Base-by-base conservation (phyloP, 2,888 invertebrate species). In the Troides helena region DNA sequence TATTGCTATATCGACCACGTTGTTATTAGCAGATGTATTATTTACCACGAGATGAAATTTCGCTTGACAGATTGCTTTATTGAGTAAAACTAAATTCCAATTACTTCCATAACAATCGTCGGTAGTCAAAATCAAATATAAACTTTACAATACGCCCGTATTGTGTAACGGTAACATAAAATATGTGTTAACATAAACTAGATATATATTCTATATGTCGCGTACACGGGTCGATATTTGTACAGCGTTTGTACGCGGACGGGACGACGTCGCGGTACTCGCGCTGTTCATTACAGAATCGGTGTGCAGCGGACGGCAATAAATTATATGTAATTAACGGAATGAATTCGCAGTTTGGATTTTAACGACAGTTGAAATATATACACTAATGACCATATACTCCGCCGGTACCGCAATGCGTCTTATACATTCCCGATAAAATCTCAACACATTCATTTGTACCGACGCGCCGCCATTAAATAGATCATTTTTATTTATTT, bases 171-270 rank as follows among this genome's bases (percentile, higher is more conserved):
- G 46, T 46, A 46, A 12, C 14, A 46, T 39, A 46, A 46, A 30
- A 46, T 12, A 46, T 46, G 60, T 59, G 1, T 30, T 62, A 64
- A 36, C 46, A 69, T 65, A 68, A 69, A 65, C 14, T 50, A 2
- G 39, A 58, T 30, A 63, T 59, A 61, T 56, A 62, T 62, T 62
- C 23, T 66, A n/a, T 39, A n/a, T 50, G 23, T 50, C 18, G 1
- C 43, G 36, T 66, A 62, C 62, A 6, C 7, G 21, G 46, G 65
- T 69, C 69, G 69, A 69, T 69, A 62, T 61, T 65, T 57, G 61
- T 30, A 21, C 25, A 39, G 23, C 23, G 61, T 3, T 30, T 65
- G 61, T 43, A 25, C 21, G 57, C 64, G 50, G 53, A 56, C 61
- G 18, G 50, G 53, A 56, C 61, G 18, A 57, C 43, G 39, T 65